A percentile compares a stretch with the other conserved stretches of the same genome.
These are phyloP conservation scores for Aurelia sp. DNA, from an alignment of 30 jellyfish, hydroid and myxozoan species.

Conservation along the genomic window DNA sequence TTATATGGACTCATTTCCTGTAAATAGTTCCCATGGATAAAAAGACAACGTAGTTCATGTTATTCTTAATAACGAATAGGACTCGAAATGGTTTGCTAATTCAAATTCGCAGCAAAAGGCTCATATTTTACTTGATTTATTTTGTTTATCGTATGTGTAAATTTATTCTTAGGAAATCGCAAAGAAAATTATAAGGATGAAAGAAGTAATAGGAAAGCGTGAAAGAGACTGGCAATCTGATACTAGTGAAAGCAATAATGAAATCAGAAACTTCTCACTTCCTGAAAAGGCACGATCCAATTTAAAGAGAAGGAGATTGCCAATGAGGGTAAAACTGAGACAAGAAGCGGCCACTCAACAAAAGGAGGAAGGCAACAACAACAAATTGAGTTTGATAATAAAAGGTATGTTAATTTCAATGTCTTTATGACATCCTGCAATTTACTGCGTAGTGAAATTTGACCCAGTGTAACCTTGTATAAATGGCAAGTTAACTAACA, in stretches of 20 bases:
- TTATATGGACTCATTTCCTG: too few species aligned
- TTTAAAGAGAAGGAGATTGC: slow-evolving; percentile 57
- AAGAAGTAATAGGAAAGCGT: slow-evolving; percentile 59
- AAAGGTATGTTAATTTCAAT: slow-evolving; percentile 57
- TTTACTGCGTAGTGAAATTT: not conserved
- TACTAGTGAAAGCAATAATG: not conserved
- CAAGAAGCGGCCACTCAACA: slow-evolving; percentile 75
- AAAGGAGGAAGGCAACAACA: slow-evolving; percentile 16
- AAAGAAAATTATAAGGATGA: slow-evolving; percentile 51
- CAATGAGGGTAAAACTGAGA: slow-evolving; percentile 77
- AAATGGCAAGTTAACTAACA: too few species aligned
- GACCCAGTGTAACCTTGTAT: too few species aligned
- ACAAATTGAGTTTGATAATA: slow-evolving; percentile 54
- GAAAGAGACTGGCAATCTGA: slow-evolving; percentile 6
- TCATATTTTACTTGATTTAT: too few species aligned
- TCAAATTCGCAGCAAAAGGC: too few species aligned
- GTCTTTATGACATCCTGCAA: not conserved
- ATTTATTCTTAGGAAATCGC: slow-evolving; percentile 70
- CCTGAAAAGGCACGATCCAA: slow-evolving; percentile 24
- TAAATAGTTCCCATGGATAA: too few species aligned
- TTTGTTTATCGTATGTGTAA: not conserved
- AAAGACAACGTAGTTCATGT: too few species aligned
- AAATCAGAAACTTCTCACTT: not conserved
- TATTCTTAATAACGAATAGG: too few species aligned
- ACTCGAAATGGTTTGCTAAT: too few species aligned